These are phyloP conservation scores for Acipenser oxyrinchus DNA, from an alignment of 2,797 vertebrate species.

Conservation along the genomic window DNA sequence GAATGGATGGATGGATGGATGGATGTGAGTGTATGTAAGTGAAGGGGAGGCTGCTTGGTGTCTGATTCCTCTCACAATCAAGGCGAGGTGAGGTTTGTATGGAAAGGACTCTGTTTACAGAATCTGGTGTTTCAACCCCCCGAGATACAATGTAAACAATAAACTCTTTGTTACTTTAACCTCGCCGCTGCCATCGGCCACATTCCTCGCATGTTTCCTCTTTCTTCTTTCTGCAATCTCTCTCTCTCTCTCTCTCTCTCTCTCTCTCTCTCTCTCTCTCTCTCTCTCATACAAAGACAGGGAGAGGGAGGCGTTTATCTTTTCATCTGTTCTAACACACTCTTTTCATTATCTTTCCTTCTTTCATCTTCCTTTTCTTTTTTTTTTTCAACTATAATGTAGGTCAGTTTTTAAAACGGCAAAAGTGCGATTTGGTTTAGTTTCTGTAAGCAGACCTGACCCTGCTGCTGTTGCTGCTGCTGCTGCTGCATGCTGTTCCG, in stretches of 20 bases:
- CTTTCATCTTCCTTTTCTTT: too few relatives aligned
- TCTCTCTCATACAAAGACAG: not conserved
- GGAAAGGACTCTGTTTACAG: constrained; percentile 17
- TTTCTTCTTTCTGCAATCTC: constrained; percentile 24
- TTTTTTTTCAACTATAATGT: too few relatives aligned
- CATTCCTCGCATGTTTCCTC: constrained; percentile 66
- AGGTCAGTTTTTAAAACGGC: too few relatives aligned
- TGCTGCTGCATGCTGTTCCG: too few relatives aligned
- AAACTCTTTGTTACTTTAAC: constrained; percentile 79
- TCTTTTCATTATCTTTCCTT: too few relatives aligned
- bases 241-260: not conserved
- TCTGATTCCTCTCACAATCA: constrained; percentile 20
- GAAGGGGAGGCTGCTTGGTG: constrained; percentile 23
- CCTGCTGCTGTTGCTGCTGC: too few relatives aligned
- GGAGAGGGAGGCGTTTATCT: constrained; percentile 17
- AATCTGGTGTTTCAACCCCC: constrained; percentile 26
- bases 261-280: not conserved
- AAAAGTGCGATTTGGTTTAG: too few relatives aligned
- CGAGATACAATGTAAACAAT: constrained; percentile 76
- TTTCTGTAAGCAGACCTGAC: too few relatives aligned
- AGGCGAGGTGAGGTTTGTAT: not conserved
- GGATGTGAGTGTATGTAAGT: constrained; percentile 27
- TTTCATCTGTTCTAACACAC: too few relatives aligned
- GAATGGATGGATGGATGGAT: constrained; percentile 10
- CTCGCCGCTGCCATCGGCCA: constrained; percentile 40